Evolutionary conservation across 2,113 vertebrate genomes (phyloP).

Genomic region (Melozone crissalis): DNA sequence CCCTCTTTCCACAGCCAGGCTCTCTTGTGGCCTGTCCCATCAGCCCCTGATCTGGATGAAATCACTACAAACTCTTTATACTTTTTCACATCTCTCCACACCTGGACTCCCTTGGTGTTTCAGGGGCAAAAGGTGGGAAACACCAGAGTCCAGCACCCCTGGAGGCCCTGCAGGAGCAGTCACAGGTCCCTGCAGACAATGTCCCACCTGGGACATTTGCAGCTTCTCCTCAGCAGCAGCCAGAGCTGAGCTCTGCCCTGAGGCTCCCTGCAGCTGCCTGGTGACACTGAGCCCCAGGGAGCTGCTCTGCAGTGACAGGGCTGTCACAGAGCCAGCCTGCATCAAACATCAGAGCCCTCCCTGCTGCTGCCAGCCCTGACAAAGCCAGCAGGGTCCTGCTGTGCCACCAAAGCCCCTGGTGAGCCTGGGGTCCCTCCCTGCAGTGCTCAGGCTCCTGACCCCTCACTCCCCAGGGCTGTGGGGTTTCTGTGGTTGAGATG

Average conservation of each 20-base stretch:
- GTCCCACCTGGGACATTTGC: neutral
- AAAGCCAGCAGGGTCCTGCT: neutral
- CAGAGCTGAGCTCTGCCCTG: neutral
- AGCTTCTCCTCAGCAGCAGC: neutral
- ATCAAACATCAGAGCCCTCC: neutral
- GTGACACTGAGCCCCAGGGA: neutral
- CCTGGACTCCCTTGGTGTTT: neutral
- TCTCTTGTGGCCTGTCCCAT: neutral
- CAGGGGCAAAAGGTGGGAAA: neutral
- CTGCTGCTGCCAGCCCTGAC: neutral
- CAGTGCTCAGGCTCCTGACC: neutral
- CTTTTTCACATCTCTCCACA: neutral
- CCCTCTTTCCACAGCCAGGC: neutral
- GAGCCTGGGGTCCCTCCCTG: neutral
- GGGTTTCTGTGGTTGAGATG: too few relatives aligned
- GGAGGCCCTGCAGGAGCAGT: neutral
- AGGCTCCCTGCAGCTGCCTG: neutral
- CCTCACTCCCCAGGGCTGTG: neutral
- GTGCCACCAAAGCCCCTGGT: neutral
- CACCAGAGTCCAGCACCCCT: fast-evolving
- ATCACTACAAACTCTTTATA: neutral
- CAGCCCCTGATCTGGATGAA: neutral
- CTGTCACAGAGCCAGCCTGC: neutral
- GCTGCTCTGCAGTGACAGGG: neutral
- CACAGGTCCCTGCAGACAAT: neutral